Evolutionary conservation across 2,113 vertebrate species (phyloP).

Genomic region (Arenaria interpres): DNA sequence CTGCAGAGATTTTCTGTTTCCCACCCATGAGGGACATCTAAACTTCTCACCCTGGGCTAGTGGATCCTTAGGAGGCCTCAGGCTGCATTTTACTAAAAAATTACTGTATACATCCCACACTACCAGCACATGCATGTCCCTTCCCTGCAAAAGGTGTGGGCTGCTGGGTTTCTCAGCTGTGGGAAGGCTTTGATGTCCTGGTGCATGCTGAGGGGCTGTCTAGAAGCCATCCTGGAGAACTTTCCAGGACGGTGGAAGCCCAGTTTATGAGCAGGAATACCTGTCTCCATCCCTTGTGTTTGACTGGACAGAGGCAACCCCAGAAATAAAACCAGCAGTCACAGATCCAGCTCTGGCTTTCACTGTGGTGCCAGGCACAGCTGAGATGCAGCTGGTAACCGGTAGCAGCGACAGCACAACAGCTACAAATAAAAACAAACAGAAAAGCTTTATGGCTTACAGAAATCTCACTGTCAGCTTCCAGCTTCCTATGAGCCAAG

Average conservation of each 20-base stretch:
- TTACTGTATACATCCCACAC: too few relatives aligned
- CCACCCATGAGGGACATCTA: neutral
- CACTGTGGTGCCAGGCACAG: neutral
- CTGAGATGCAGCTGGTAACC: neutral
- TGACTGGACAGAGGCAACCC: neutral
- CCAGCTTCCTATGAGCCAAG: neutral
- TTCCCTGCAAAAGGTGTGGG: accelerated
- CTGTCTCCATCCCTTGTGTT: neutral
- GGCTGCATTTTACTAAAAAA: neutral
- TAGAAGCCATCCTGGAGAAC: neutral
- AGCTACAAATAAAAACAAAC: neutral
- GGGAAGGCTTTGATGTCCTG: neutral
- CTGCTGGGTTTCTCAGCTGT: neutral
- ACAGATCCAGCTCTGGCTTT: neutral
- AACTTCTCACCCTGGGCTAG: neutral
- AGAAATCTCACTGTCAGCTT: neutral
- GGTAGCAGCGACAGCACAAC: neutral
- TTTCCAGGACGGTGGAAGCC: neutral
- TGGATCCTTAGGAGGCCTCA: neutral
- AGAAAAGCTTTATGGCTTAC: neutral
- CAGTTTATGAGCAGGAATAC: neutral
- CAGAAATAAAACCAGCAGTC: neutral
- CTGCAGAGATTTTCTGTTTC: neutral
- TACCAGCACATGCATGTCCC: accelerated
- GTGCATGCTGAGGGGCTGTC: accelerated